phyloP scores from a whole-genome alignment of 2,797 vertebrate genomes.

The Hemitrygon akajei region DNA sequence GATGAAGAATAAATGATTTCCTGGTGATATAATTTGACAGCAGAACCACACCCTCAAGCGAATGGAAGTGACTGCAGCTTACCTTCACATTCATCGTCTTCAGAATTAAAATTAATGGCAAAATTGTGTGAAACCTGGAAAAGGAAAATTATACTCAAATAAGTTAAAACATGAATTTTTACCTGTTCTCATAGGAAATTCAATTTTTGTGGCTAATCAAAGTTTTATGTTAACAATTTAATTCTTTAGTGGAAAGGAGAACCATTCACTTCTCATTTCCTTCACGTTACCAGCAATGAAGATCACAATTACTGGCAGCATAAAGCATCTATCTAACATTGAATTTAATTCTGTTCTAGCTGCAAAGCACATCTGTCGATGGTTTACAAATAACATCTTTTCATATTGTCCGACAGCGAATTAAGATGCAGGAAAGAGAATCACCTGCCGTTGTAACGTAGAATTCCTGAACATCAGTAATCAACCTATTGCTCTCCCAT shows the following conservation, averaged over 20 bases:
- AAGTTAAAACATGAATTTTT: background rate
- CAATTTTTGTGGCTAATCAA: background rate
- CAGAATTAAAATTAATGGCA: slow-evolving; percentile 90
- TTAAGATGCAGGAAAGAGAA: background rate
- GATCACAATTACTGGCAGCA: background rate
- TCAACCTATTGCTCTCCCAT: background rate
- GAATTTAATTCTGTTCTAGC: slow-evolving; percentile 7
- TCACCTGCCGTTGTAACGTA: background rate
- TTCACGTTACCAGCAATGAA: slow-evolving; percentile 1
- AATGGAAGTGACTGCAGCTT: slow-evolving; percentile 42
- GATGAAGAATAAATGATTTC: background rate
- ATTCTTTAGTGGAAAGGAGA: background rate
- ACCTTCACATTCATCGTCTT: slow-evolving; percentile 93
- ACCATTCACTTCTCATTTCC: background rate
- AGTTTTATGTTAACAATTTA: background rate
- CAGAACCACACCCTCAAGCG: no score
- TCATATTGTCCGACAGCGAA: background rate
- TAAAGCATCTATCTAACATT: slow-evolving; percentile 9
- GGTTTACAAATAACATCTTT: background rate
- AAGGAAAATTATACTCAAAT: slow-evolving; percentile 12
- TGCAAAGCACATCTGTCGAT: background rate
- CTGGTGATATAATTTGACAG: background rate
- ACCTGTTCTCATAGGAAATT: background rate
- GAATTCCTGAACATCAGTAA: background rate
- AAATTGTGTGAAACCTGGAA: slow-evolving; percentile 90